Percentiles rank a stretch among this genome's conserved stretches.
Conservation (phyloP, 2,797 vertebrate genomes). For the Sciurus vulgaris region DNA sequence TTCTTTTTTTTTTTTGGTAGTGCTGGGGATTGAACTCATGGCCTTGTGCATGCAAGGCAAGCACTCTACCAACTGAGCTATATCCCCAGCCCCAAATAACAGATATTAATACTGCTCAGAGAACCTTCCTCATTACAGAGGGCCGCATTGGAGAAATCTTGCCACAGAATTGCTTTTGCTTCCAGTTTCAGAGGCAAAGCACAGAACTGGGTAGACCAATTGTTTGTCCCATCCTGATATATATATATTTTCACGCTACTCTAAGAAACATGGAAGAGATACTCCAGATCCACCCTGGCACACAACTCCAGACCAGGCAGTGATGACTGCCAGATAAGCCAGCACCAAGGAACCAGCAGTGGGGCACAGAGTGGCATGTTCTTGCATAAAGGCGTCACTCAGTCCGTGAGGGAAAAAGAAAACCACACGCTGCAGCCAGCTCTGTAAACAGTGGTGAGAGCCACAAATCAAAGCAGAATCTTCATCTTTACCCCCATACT, state of each 20-base stretch:
- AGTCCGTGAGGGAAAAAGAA: neutral
- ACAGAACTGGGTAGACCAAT: neutral
- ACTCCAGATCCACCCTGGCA: neutral
- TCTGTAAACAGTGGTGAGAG: slow-evolving; percentile 47
- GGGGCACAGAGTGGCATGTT: neutral
- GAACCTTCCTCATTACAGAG: neutral
- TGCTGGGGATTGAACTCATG: no score
- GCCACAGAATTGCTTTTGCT: neutral
- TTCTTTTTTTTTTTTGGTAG: no score
- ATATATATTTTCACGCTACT: neutral
- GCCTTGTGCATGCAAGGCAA: no score
- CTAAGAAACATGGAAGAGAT: neutral
- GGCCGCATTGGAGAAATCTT: neutral
- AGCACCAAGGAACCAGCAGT: neutral
- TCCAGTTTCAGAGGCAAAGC: neutral
- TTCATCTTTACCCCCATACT: neutral
- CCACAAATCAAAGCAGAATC: slow-evolving; percentile 33
- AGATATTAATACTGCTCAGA: neutral
- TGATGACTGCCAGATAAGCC: neutral
- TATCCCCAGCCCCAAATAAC: no score
- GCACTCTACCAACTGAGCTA: no score
- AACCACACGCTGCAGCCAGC: neutral
- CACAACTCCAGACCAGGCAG: neutral
- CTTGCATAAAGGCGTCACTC: neutral
- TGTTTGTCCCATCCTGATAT: neutral